phyloP scores from a whole-genome alignment of 2,888 invertebrate species.

The Cepaea hortensis region DNA sequence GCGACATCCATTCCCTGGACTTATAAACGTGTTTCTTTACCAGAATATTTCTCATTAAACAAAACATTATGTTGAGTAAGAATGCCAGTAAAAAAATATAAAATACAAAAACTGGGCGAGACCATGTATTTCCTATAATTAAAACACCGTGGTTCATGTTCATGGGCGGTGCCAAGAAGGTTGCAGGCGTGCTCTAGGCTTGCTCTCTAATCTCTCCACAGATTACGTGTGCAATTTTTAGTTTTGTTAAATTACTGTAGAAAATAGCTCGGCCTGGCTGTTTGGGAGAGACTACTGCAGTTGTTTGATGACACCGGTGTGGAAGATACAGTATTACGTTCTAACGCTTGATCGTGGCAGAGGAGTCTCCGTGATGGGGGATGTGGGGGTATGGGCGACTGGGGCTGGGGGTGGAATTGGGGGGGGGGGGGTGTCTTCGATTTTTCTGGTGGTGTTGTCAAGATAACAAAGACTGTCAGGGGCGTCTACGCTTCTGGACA shows the following conservation, averaged over 20 bases:
- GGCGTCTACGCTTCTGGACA: no score
- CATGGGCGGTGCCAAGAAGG: neutral
- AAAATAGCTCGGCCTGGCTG: neutral
- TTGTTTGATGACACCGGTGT: neutral
- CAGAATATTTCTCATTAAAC: constrained; percentile 21
- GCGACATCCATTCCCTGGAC: neutral
- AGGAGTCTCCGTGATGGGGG: neutral
- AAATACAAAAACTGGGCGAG: neutral
- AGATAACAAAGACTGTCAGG: no score
- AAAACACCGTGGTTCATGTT: neutral
- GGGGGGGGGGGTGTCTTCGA: neutral
- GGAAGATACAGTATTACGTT: neutral
- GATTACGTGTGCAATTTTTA: neutral
- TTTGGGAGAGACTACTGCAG: neutral
- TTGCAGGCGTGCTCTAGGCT: neutral
- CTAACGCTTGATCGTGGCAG: neutral
- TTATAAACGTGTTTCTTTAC: neutral
- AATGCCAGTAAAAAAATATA: neutral
- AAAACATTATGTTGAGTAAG: neutral
- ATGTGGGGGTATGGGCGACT: neutral
- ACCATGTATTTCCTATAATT: constrained; percentile 8
- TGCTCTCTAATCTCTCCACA: neutral
- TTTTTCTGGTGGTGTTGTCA: no score
- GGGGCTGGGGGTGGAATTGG: neutral
- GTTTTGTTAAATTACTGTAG: no score